These are phyloP conservation scores for Hoplostethus atlanticus DNA, from an alignment of 2,797 vertebrate genomes.

Conservation along the genomic window DNA sequence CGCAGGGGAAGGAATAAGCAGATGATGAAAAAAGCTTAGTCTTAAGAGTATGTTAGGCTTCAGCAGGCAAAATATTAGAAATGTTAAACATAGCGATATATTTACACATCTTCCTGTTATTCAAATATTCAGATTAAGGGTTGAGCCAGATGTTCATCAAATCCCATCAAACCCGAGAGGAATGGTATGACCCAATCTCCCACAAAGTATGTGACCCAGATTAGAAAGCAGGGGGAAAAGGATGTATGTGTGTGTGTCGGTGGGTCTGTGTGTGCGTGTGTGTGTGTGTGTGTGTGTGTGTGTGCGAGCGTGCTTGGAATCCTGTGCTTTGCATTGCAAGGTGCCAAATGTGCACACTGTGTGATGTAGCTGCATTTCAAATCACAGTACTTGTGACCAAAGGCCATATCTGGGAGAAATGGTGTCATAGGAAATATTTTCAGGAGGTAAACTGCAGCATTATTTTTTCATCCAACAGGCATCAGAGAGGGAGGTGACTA, in stretches of 20 bases:
- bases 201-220: constrained; percentile 87
- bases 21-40: constrained; percentile 43
- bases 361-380: constrained; percentile 45
- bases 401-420: constrained; percentile 49
- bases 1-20: constrained; percentile 52
- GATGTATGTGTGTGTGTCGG: constrained; percentile 63
- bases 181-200: constrained; percentile 86
- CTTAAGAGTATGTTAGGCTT: constrained; percentile 34
- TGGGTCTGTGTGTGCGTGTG: constrained; percentile 54
- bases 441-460: constrained; percentile 28
- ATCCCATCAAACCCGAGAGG: constrained; percentile 75
- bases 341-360: constrained; percentile 52
- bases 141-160: constrained; percentile 80
- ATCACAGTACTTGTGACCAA: constrained; percentile 30
- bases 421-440: constrained; percentile 38
- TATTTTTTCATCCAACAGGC: constrained; percentile 35
- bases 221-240: constrained; percentile 76
- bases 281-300: neutral
- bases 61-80: constrained; percentile 50
- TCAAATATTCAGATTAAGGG: constrained; percentile 84
- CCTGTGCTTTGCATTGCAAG: constrained; percentile 67
- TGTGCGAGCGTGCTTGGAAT: constrained; percentile 17
- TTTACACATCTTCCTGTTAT: constrained; percentile 75
- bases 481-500: constrained; percentile 36
- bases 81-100: constrained; percentile 63